Conservation (phyloP, 2,888 invertebrate species). For the Phengaris arion region DNA sequence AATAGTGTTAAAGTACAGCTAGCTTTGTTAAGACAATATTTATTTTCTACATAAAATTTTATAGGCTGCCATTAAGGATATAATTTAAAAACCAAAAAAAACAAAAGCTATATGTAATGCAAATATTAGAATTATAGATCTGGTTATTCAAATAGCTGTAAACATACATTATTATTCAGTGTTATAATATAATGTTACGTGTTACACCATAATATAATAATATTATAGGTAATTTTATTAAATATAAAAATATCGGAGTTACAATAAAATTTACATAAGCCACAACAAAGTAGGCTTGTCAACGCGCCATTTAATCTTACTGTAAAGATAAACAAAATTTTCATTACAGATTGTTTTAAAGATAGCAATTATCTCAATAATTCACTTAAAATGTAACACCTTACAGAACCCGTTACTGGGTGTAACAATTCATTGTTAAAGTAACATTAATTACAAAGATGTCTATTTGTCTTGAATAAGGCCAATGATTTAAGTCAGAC, state of each 20-base stretch:
- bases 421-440: slow-evolving; percentile 17
- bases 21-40: not conserved
- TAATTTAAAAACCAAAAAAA: too few species aligned
- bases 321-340: slow-evolving; percentile 17
- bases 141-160: too few species aligned
- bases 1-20: slow-evolving; percentile 1
- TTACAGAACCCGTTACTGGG: slow-evolving; percentile 19
- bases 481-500: slow-evolving; percentile 18
- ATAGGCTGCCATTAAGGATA: not conserved
- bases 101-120: too few species aligned
- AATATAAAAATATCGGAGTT: slow-evolving; percentile 3
- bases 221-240: not conserved
- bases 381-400: slow-evolving; percentile 28
- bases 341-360: slow-evolving; percentile 20
- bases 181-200: too few species aligned
- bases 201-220: not conserved
- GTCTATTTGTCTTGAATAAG: slow-evolving; percentile 1
- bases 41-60: not conserved
- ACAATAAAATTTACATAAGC: not conserved
- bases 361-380: slow-evolving; percentile 23
- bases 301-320: slow-evolving; percentile 2
- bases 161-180: too few species aligned
- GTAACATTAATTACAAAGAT: slow-evolving; percentile 19
- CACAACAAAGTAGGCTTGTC: not conserved
- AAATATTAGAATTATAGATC: too few species aligned